These are phyloP conservation scores for Drosophila mulleri DNA, from an alignment of 2,888 invertebrate species.

Conservation along the genomic window DNA sequence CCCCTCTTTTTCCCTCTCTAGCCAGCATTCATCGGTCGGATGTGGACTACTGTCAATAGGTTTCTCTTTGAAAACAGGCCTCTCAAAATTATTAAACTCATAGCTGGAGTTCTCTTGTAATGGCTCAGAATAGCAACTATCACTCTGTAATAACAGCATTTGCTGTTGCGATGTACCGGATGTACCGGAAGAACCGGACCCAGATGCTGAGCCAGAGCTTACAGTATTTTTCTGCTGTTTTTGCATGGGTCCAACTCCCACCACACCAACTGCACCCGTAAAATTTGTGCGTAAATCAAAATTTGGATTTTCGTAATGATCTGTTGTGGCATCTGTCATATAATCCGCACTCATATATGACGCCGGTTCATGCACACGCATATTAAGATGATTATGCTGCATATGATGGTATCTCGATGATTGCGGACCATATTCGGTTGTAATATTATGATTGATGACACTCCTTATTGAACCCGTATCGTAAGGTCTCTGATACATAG, in stretches of 20 bases:
- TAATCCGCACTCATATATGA: constrained; percentile 70
- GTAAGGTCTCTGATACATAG: constrained; percentile 83
- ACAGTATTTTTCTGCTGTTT: constrained; percentile 61
- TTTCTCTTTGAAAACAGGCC: constrained; percentile 86
- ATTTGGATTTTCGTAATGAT: constrained; percentile 85
- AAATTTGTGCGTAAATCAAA: constrained; percentile 78
- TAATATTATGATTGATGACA: constrained; percentile 62
- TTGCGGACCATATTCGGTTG: constrained; percentile 49
- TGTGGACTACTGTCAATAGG: constrained; percentile 35
- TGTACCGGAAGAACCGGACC: constrained; percentile 59
- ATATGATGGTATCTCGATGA: constrained; percentile 36
- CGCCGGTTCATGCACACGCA: constrained; percentile 36
- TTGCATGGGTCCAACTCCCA: constrained; percentile 36
- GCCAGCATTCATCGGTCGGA: constrained; percentile 60
- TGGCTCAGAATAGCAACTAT: constrained; percentile 85
- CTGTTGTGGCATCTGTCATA: constrained; percentile 80
- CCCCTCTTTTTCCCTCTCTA: constrained; percentile 25
- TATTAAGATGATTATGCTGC: constrained; percentile 45
- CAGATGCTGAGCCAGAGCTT: constrained; percentile 62
- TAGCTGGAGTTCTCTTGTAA: constrained; percentile 78
- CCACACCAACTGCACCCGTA: constrained; percentile 19
- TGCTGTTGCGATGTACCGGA: constrained; percentile 77
- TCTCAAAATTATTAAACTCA: constrained; percentile 88
- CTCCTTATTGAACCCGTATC: constrained; percentile 83
- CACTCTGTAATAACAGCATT: constrained; percentile 76